phyloP scores from a whole-genome alignment of 2,797 vertebrate species.

The Melanotaenia nigrans region DNA sequence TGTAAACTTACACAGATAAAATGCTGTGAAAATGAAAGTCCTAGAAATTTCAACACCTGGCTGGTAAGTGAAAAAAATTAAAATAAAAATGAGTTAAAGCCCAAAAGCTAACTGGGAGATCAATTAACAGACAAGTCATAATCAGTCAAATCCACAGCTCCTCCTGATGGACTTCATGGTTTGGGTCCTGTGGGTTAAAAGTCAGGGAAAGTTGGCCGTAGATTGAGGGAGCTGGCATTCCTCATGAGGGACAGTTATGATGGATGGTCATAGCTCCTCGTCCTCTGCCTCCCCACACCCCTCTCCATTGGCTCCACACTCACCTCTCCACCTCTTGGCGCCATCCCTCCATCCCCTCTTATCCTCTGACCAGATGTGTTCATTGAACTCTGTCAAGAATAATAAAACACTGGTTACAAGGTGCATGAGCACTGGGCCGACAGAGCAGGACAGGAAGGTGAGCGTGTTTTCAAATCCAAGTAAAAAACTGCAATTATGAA shows the following conservation, averaged over 20 bases:
- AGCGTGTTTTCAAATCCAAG: conserved; percentile 16
- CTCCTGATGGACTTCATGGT: conserved; percentile 32
- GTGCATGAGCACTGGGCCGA: conserved; percentile 36
- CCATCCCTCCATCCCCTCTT: conserved; percentile 70
- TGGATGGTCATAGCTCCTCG: conserved; percentile 72
- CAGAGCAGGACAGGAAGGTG: conserved; percentile 29
- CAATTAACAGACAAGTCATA: not conserved
- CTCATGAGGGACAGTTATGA: conserved; percentile 71
- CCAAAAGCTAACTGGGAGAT: conserved; percentile 4
- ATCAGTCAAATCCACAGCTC: not conserved
- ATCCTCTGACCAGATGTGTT: conserved; percentile 87
- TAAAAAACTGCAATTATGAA: conserved; percentile 19
- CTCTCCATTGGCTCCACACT: conserved; percentile 71
- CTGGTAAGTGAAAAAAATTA: not conserved
- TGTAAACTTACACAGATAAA: not conserved
- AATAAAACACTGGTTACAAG: conserved; percentile 82
- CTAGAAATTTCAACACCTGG: not conserved
- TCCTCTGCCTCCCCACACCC: conserved; percentile 70
- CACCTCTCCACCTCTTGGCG: conserved; percentile 75
- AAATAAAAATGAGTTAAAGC: conserved; percentile 9
- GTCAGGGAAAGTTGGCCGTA: conserved; percentile 47
- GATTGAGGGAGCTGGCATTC: conserved; percentile 57
- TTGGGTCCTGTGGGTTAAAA: conserved; percentile 47
- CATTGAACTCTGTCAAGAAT: conserved; percentile 88
- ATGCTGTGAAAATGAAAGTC: not conserved